phyloP scores from a whole-genome alignment of 2,113 vertebrate genomes.

The Corydoras maculifer region DNA sequence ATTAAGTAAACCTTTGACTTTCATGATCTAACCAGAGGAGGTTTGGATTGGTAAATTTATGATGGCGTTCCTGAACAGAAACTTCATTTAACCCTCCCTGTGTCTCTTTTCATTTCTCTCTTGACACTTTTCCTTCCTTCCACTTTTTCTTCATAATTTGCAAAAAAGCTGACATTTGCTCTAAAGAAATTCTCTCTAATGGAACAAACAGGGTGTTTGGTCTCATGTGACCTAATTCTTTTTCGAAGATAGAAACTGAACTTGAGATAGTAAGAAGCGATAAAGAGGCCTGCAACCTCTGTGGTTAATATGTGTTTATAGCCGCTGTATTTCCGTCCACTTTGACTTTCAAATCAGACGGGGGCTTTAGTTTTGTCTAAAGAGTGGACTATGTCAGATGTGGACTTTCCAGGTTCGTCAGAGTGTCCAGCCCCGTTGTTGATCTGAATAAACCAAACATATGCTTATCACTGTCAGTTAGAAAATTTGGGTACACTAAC shows the following conservation, averaged over 20 bases:
- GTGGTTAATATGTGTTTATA: neutral
- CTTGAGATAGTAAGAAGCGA: neutral
- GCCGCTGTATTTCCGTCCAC: slow-evolving; percentile 15
- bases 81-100: no score
- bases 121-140: no score
- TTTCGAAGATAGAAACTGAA: slow-evolving; percentile 12
- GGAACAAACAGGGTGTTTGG: neutral
- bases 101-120: no score
- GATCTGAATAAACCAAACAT: neutral
- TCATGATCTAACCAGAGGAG: no score
- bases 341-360: slow-evolving; percentile 41
- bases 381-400: neutral
- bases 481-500: neutral
- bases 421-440: neutral
- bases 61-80: no score
- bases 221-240: neutral
- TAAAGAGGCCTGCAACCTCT: slow-evolving; percentile 10
- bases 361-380: slow-evolving; percentile 7
- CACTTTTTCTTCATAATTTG: no score
- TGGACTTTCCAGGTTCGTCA: slow-evolving; percentile 8
- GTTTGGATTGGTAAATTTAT: no score
- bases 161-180: no score
- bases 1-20: no score
- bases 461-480: slow-evolving; percentile 1
- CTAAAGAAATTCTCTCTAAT: no score